phyloP scores from a whole-genome alignment of 2,888 invertebrate genomes.

The Petrolisthes manimaculis region DNA sequence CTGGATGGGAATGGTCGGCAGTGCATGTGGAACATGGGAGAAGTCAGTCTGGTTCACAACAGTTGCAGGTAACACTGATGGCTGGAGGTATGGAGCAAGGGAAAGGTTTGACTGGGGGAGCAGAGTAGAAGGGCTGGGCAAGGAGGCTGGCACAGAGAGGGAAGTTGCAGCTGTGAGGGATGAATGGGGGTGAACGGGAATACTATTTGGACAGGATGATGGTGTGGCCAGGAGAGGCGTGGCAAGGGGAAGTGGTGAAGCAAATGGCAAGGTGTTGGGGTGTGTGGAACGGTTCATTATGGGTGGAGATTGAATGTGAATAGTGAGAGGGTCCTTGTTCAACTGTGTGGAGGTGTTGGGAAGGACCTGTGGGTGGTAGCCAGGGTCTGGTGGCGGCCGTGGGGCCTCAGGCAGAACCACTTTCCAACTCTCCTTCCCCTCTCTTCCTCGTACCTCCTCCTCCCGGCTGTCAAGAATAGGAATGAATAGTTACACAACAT shows the following conservation, averaged over 20 bases:
- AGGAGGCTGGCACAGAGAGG: constrained; percentile 21
- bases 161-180: constrained; percentile 2
- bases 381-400: constrained; percentile 17
- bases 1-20: constrained; percentile 39
- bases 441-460: constrained; percentile 12
- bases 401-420: constrained; percentile 33
- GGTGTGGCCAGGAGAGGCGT: constrained; percentile 23
- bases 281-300: neutral
- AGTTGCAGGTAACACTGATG: constrained; percentile 31
- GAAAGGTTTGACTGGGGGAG: constrained; percentile 32
- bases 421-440: constrained; percentile 45
- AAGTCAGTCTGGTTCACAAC: constrained; percentile 39
- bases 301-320: constrained; percentile 20
- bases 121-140: constrained; percentile 17
- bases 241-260: constrained; percentile 37
- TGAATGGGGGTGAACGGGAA: constrained; percentile 19
- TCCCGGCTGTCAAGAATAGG: constrained; percentile 20
- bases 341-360: constrained; percentile 21
- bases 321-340: constrained; percentile 21
- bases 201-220: constrained; percentile 34
- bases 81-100: constrained; percentile 38
- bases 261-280: constrained; percentile 16
- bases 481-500: too few species aligned
- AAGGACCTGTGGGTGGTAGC: constrained; percentile 20
- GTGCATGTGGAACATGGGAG: constrained; percentile 25